A percentile compares a stretch with the other conserved stretches of the same genome.
These are phyloP conservation scores for Catocala fraxini DNA, from an alignment of 2,888 invertebrate genomes.

Conservation along the genomic window DNA sequence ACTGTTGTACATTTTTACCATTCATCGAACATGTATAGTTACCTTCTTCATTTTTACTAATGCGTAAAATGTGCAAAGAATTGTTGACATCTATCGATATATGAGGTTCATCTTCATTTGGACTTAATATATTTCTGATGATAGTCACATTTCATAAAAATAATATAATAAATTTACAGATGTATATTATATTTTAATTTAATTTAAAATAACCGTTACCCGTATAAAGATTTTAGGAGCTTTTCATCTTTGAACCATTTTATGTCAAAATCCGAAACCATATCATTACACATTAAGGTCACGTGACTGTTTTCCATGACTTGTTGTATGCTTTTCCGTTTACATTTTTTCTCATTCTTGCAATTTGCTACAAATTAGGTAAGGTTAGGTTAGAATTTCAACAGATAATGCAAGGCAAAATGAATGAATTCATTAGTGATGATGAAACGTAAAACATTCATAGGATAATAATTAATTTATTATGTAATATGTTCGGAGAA, in stretches of 20 bases:
- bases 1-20: constrained; percentile 85
- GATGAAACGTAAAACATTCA: no score
- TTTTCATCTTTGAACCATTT: constrained; percentile 86
- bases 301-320: constrained; percentile 86
- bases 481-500: no score
- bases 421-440: no score
- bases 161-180: background rate
- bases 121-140: constrained; percentile 44
- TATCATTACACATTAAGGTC: constrained; percentile 86
- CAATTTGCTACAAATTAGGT: constrained; percentile 20
- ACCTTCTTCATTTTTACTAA: constrained; percentile 89
- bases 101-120: constrained; percentile 72
- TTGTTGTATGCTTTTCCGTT: constrained; percentile 59
- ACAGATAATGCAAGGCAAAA: no score
- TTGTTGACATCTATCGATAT: constrained; percentile 87
- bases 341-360: constrained; percentile 24
- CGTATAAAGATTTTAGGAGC: constrained; percentile 68
- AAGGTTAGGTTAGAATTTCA: background rate
- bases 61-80: constrained; percentile 86
- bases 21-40: constrained; percentile 90
- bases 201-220: constrained; percentile 33
- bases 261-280: constrained; percentile 78
- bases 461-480: no score
- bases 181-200: background rate
- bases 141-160: background rate